A percentile compares a stretch with the other conserved stretches of the same genome.
Conservation (phyloP, 1,140 invertebrate species). For the Saccostrea cuccullata region DNA sequence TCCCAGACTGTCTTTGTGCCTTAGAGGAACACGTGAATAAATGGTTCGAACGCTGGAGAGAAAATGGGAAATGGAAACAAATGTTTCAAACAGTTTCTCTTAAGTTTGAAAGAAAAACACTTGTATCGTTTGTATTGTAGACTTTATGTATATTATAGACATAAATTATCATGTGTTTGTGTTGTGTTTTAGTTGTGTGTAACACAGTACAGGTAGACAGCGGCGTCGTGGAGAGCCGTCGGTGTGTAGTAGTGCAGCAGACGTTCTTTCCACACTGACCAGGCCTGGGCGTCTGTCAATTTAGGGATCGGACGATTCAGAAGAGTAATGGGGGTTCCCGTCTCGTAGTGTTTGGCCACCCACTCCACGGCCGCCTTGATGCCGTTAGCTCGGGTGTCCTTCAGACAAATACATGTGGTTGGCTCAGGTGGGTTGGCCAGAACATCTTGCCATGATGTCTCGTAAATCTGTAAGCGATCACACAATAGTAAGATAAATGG, state of each 20-base stretch:
- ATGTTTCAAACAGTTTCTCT: neutral
- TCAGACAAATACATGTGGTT: constrained; percentile 48
- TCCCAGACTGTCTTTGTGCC: neutral
- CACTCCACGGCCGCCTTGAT: constrained; percentile 65
- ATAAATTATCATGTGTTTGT: neutral
- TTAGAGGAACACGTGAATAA: neutral
- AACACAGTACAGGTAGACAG: constrained; percentile 66
- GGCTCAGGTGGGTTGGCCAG: constrained; percentile 42
- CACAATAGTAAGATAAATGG: no score
- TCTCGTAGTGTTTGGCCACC: constrained; percentile 70
- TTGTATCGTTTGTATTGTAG: neutral
- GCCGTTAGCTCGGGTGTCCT: constrained; percentile 50
- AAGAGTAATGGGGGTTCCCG: constrained; percentile 70
- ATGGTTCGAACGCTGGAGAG: neutral
- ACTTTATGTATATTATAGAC: neutral
- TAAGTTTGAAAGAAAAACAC: neutral
- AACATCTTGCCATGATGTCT: constrained; percentile 45
- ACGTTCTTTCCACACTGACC: constrained; percentile 67
- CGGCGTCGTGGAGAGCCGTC: constrained; percentile 65
- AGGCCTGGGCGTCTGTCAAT: constrained; percentile 63
- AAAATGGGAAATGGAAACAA: constrained; percentile 3
- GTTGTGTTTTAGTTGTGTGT: neutral
- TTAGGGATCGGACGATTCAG: constrained; percentile 71
- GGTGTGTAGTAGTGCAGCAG: constrained; percentile 70
- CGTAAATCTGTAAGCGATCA: constrained; percentile 45